phyloP scores from a whole-genome alignment of 2,113 vertebrate species.

The Myrmecobius fasciatus region DNA sequence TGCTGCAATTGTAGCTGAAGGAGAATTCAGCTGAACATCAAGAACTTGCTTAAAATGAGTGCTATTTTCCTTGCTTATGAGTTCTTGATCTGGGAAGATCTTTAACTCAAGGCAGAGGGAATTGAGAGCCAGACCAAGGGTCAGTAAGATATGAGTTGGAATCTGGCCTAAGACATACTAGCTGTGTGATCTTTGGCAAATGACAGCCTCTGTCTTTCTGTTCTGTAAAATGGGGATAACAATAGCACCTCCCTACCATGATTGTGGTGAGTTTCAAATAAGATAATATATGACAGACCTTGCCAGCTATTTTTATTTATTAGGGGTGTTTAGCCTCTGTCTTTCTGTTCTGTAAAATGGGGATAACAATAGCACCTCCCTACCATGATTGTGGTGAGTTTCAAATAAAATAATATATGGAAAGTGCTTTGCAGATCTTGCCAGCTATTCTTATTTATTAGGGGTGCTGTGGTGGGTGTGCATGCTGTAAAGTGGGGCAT shows the following conservation, averaged over 20 bases:
- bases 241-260: not conserved
- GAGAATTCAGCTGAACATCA: not conserved
- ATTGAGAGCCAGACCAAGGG: not conserved
- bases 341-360: no score
- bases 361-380: no score
- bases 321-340: no score
- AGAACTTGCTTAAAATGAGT: not conserved
- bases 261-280: not conserved
- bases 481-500: not conserved
- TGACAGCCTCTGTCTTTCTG: not conserved
- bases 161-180: not conserved
- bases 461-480: not conserved
- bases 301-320: not conserved
- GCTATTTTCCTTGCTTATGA: not conserved
- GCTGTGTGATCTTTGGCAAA: not conserved
- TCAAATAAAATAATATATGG: no score
- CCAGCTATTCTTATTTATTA: not conserved
- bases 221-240: not conserved
- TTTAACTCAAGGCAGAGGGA: not conserved
- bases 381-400: no score
- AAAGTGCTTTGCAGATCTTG: not conserved
- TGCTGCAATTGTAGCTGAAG: not conserved
- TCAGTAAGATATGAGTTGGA: not conserved
- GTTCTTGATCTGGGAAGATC: not conserved
- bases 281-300: not conserved